Evolutionary conservation across 2,888 invertebrate species (phyloP), one percentile per base, ranked within the genome.

Genomic region (Drosophila infuscata): DNA sequence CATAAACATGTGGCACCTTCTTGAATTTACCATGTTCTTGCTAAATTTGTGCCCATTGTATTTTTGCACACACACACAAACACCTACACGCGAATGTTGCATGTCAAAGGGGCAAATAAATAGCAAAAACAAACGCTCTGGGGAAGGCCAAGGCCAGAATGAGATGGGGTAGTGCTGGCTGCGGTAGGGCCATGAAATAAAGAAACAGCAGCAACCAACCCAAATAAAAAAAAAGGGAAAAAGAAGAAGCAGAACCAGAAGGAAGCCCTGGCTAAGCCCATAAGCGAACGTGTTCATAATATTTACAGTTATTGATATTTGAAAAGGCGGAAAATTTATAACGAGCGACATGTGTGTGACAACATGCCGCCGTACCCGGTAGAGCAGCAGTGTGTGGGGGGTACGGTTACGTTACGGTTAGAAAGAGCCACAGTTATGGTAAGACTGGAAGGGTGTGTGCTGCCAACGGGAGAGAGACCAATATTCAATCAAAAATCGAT

Each of bases 401-500:
- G 11, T 46, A 46, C 25, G 25, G 25, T 25, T 25, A 3, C 25
- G 46, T 46, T 25, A 46, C 46, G 46, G 46, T 46, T 46, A 46
- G 8, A 17, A 38, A 20, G 38, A 54, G 51, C 29, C 35, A 56
- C 30, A 46, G 54, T 29, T 56, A 33, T 36, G 58, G 48, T 32
- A 52, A 60, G 60, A 43, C 38, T 17, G 60, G 87, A 71, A 74
- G 76, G 79, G 81, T 72, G 82, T 66, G 2, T 7, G 36, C 36
- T n/a, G 41, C 9, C 41, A 20, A 17, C 25, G 52, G 77, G 77
- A 75, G 68, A 81, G 83, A 70, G 84, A 71, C 81, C 88, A 88
- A 92, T 92, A 92, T 92, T 92, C 93, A 93, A 92, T 92, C 92
- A 93, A 93, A 93, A 92, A 93, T 92, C 92, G 92, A 92, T 92